These are phyloP conservation scores for Tridacna crocea DNA, from an alignment of 2,888 invertebrate species.

Conservation along the genomic window DNA sequence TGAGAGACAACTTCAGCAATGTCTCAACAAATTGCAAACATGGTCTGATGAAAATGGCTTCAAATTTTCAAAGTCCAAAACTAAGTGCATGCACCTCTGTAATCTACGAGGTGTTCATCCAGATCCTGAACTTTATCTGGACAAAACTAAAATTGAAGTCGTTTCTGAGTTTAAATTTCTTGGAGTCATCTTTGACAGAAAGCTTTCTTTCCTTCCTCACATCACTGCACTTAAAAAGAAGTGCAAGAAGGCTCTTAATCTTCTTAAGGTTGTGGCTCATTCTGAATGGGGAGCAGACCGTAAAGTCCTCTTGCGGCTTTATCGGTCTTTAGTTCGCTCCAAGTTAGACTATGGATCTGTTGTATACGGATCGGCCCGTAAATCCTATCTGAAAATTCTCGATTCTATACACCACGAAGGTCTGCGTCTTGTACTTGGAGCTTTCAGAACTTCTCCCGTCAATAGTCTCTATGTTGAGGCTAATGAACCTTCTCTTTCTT, in stretches of 20 bases:
- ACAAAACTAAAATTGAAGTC: background rate
- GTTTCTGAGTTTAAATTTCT: background rate
- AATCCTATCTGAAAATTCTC: background rate
- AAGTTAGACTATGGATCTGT: background rate
- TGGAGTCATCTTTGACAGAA: background rate
- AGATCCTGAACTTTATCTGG: constrained; percentile 4
- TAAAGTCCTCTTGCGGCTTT: background rate
- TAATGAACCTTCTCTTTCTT: background rate
- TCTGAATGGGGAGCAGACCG: background rate
- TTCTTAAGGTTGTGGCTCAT: background rate
- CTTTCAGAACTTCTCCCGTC: constrained; percentile 1
- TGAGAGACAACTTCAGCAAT: background rate
- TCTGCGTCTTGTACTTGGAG: background rate
- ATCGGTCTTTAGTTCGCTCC: background rate
- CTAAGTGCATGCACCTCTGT: constrained; percentile 47
- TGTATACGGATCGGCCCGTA: background rate
- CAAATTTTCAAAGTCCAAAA: constrained; percentile 32
- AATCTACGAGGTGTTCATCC: constrained; percentile 18
- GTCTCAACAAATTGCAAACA: background rate
- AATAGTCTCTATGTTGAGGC: constrained; percentile 1
- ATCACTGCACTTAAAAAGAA: too few relatives aligned
- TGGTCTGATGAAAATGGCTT: constrained; percentile 5
- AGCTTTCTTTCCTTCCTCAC: background rate
- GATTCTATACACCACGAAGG: constrained; percentile 1
- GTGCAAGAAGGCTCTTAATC: too few relatives aligned